These are phyloP conservation scores for Nymphicus hollandicus DNA, from an alignment of 2,113 vertebrate species.

Conservation along the genomic window DNA sequence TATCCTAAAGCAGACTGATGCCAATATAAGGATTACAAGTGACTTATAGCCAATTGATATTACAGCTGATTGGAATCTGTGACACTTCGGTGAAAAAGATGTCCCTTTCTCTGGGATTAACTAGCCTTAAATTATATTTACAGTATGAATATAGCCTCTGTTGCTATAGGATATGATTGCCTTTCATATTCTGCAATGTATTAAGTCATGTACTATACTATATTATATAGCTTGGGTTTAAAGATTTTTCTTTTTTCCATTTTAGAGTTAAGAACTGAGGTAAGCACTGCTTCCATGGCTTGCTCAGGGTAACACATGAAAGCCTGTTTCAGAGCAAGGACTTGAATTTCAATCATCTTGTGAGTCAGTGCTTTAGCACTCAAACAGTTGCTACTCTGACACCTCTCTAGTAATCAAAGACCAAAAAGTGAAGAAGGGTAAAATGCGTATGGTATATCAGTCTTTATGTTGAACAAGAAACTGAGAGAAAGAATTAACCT, in stretches of 20 bases:
- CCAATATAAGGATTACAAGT: slow-evolving; percentile 34
- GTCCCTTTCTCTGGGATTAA: slow-evolving; percentile 21
- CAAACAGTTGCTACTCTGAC: slow-evolving; percentile 1
- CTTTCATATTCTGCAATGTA: not conserved
- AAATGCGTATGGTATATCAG: not conserved
- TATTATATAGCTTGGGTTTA: slow-evolving; percentile 16
- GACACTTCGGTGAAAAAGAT: slow-evolving; percentile 46
- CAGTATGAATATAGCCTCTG: not conserved
- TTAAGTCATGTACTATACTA: not conserved
- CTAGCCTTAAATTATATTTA: slow-evolving; percentile 53
- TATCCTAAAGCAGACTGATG: slow-evolving; percentile 42
- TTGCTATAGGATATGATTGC: slow-evolving; percentile 23
- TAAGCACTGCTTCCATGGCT: not conserved
- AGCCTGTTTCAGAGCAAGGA: slow-evolving; percentile 40
- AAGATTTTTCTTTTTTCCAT: slow-evolving; percentile 50
- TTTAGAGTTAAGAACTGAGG: slow-evolving; percentile 21
- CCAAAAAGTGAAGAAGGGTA: slow-evolving; percentile 6
- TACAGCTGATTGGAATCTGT: slow-evolving; percentile 35
- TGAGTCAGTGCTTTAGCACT: slow-evolving; percentile 31
- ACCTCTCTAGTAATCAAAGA: slow-evolving; percentile 27
- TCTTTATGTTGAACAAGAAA: not conserved
- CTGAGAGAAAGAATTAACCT: not conserved
- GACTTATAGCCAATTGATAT: slow-evolving; percentile 55
- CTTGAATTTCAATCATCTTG: slow-evolving; percentile 31
- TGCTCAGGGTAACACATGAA: slow-evolving; percentile 12